These are phyloP conservation scores for Eulemur coronatus DNA, from an alignment of 2,797 vertebrate genomes.

Conservation along the genomic window DNA sequence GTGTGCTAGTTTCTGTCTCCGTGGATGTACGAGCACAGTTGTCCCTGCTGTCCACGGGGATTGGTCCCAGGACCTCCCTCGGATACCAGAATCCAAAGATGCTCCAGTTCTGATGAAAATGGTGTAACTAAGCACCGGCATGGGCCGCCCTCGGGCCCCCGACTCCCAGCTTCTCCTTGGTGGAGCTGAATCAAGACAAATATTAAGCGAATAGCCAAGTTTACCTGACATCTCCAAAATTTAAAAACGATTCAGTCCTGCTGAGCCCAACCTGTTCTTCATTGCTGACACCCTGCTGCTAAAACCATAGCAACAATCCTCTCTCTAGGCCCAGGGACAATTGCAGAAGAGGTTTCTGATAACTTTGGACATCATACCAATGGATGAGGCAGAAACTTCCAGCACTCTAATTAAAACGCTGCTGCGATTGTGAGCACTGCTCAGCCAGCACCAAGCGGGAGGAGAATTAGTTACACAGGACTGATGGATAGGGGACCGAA, in stretches of 20 bases:
- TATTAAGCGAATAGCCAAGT: too few species aligned
- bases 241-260: not conserved
- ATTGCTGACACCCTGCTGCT: not conserved
- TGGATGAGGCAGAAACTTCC: not conserved
- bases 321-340: not conserved
- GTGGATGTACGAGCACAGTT: not conserved
- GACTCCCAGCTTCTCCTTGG: not conserved
- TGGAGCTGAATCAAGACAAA: not conserved
- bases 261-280: not conserved
- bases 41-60: not conserved
- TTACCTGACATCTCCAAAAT: too few species aligned
- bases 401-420: not conserved
- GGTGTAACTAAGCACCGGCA: not conserved
- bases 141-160: too few species aligned
- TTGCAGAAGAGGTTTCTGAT: not conserved
- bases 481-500: not conserved
- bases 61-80: not conserved
- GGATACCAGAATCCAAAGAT: not conserved
- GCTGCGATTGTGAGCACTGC: not conserved
- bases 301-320: not conserved
- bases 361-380: not conserved
- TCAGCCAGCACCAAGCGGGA: not conserved
- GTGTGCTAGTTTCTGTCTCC: not conserved
- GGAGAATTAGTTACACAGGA: not conserved
- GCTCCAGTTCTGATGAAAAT: not conserved